Evolutionary conservation across 2,797 vertebrate species (phyloP).

Genomic region (Xiphorhynchus erythropygius): DNA sequence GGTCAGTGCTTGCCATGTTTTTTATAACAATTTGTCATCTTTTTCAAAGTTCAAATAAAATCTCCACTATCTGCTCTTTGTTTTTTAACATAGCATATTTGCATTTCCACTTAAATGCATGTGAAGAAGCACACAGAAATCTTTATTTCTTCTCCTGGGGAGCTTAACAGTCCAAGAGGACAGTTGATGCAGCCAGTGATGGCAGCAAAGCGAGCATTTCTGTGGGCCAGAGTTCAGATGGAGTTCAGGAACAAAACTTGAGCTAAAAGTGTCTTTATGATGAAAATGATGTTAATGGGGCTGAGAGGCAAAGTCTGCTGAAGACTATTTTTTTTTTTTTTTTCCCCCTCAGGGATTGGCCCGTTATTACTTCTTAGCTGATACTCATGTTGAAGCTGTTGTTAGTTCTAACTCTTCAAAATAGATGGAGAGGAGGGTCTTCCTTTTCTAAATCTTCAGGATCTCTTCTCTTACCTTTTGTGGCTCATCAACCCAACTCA

Average conservation of each 20-base stretch:
- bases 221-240: neutral
- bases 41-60: neutral
- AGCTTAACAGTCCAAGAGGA: neutral
- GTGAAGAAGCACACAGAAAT: neutral
- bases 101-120: neutral
- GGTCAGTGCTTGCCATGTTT: neutral
- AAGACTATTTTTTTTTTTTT: neutral
- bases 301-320: neutral
- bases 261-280: neutral
- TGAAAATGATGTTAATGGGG: neutral
- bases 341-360: neutral
- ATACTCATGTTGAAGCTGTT: neutral
- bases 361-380: too few relatives aligned
- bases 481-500: neutral
- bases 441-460: neutral
- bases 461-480: neutral
- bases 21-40: rapidly evolving
- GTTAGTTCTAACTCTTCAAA: too few relatives aligned
- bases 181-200: neutral
- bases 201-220: neutral
- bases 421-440: neutral
- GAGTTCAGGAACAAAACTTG: neutral
- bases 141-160: neutral
- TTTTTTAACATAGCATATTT: neutral
- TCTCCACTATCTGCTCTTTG: neutral